A percentile compares a stretch with the other conserved stretches of the same genome.
These are phyloP conservation scores for Enteromius treurensis DNA, from an alignment of 2,797 vertebrate genomes.

Conservation along the genomic window DNA sequence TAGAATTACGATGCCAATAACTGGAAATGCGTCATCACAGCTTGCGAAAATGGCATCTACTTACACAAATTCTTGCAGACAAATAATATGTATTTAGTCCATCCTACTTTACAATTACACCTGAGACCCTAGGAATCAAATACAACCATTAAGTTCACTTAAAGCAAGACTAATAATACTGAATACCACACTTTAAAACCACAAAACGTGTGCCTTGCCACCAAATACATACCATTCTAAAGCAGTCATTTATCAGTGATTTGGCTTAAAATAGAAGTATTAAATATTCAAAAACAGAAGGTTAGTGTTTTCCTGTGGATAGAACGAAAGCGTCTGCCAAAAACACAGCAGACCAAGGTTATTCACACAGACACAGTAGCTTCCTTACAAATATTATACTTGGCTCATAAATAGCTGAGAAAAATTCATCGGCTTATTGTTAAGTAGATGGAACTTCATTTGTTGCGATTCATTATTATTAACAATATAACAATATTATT, in stretches of 20 bases:
- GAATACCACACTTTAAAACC: neutral
- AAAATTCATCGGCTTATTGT: neutral
- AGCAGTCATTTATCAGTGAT: neutral
- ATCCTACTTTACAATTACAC: neutral
- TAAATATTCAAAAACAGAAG: neutral
- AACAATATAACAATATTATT: neutral
- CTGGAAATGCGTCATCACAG: neutral
- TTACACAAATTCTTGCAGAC: neutral
- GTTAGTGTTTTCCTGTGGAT: neutral
- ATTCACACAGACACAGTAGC: constrained; percentile 11
- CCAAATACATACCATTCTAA: neutral
- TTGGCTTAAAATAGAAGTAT: neutral
- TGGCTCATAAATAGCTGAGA: neutral
- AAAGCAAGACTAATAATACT: neutral
- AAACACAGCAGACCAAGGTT: constrained; percentile 5
- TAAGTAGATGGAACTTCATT: neutral
- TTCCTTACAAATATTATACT: neutral
- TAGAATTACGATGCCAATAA: neutral
- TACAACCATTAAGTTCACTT: neutral
- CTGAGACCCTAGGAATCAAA: neutral
- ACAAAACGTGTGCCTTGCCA: neutral
- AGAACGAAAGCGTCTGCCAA: constrained; percentile 10
- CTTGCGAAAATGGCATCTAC: neutral
- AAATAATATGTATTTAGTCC: neutral
- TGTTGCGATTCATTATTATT: neutral